These are phyloP conservation scores for Kryphioiulus occultus DNA, from an alignment of 2,888 invertebrate species.

Conservation along the genomic window DNA sequence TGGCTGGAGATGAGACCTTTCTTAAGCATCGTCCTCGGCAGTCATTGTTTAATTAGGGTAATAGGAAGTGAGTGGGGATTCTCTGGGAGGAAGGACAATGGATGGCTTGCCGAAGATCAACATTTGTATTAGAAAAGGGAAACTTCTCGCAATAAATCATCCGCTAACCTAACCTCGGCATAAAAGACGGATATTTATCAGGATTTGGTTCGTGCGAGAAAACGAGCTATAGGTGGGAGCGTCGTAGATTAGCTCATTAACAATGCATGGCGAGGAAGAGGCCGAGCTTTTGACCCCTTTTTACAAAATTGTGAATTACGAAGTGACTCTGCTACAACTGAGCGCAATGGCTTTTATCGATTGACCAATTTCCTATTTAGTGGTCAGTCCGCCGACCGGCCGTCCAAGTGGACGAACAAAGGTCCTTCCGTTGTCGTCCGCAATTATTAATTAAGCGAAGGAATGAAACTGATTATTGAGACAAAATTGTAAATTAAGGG, in stretches of 20 bases:
- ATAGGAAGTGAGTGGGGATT: background rate
- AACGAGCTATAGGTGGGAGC: background rate
- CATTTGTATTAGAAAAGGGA: background rate
- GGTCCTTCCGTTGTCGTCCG: background rate
- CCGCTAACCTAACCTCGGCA: background rate
- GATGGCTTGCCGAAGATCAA: background rate
- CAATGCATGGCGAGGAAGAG: background rate
- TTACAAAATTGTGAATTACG: constrained; percentile 5
- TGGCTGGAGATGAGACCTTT: background rate
- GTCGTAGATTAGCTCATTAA: background rate
- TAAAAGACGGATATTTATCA: background rate
- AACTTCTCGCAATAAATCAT: background rate
- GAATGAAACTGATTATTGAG: background rate
- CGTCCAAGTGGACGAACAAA: background rate
- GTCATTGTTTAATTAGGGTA: background rate
- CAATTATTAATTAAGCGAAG: background rate
- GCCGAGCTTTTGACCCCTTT: background rate
- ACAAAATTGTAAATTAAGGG: background rate
- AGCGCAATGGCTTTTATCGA: background rate
- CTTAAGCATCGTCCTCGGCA: background rate
- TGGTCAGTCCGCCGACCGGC: background rate
- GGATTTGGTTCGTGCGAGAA: background rate
- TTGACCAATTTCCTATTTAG: background rate
- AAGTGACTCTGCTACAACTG: background rate
- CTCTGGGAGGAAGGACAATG: background rate